Percentiles rank a stretch among this genome's conserved stretches.
Conservation (phyloP, 2,113 vertebrate species). For the Myodes glareolus region DNA sequence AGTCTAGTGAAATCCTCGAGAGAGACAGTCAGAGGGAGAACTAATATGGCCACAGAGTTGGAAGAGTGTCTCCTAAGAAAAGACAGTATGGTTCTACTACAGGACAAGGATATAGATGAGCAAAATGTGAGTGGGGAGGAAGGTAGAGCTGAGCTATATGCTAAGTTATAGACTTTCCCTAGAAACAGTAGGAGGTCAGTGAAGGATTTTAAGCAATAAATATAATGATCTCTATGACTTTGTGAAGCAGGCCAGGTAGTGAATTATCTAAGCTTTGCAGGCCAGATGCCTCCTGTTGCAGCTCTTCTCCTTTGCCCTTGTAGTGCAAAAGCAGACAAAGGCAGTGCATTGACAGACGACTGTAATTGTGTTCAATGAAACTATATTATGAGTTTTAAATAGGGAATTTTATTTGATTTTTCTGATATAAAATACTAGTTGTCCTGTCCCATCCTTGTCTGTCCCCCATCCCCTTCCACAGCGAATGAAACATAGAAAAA, state of each 20-base stretch:
- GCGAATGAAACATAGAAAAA: not conserved
- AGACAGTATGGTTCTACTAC: not conserved
- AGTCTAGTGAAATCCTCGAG: no score
- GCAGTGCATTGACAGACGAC: not conserved
- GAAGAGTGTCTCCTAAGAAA: not conserved
- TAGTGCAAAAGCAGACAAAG: not conserved
- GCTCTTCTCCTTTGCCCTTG: not conserved
- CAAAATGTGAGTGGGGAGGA: not conserved
- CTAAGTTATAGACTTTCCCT: not conserved
- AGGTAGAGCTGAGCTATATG: not conserved
- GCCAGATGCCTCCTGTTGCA: not conserved
- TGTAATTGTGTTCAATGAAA: not conserved
- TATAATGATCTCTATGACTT: not conserved
- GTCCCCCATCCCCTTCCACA: not conserved
- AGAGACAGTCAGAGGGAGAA: no score
- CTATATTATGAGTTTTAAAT: not conserved
- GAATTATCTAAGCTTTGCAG: not conserved
- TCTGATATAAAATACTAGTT: not conserved
- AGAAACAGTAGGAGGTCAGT: no score
- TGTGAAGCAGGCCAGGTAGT: not conserved
- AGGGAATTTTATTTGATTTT: slow-evolving; percentile 12
- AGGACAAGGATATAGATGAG: not conserved
- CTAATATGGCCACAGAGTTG: no score
- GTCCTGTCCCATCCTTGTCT: no score
- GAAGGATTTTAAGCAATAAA: slow-evolving; percentile 26